These are phyloP conservation scores for Crax fasciolata DNA, from an alignment of 2,797 vertebrate species.

Conservation along the genomic window DNA sequence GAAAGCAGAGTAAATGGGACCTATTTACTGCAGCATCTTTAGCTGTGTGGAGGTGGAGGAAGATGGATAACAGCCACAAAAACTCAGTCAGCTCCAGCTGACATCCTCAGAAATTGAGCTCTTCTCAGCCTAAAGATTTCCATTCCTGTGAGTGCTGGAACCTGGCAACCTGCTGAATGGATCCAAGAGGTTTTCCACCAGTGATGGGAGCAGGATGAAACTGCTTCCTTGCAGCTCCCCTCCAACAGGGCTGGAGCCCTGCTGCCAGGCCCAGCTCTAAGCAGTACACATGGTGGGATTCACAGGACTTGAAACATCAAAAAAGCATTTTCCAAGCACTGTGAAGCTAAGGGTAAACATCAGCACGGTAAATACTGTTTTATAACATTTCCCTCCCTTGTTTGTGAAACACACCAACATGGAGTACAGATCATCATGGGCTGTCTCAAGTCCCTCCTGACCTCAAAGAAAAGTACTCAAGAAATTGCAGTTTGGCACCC, in stretches of 20 bases:
- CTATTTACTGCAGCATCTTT: not conserved
- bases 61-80: not conserved
- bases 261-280: too few species aligned
- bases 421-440: fast-evolving
- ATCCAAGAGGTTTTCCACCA: too few species aligned
- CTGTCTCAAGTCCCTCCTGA: not conserved
- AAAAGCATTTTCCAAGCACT: too few species aligned
- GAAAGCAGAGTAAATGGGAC: not conserved
- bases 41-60: not conserved
- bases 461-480: not conserved
- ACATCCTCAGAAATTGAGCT: not conserved
- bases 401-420: too few species aligned
- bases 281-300: too few species aligned
- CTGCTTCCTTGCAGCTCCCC: too few species aligned
- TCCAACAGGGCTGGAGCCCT: too few species aligned
- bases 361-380: too few species aligned
- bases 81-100: not conserved
- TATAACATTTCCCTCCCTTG: too few species aligned
- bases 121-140: not conserved
- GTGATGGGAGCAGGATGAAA: too few species aligned
- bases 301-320: too few species aligned
- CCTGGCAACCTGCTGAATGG: not conserved
- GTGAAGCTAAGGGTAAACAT: too few species aligned
- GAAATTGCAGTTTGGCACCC: fast-evolving
- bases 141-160: not conserved